A percentile compares a stretch with the other conserved stretches of the same genome.
Evolutionary conservation across 2,888 invertebrate genomes (phyloP).

Genomic region (Anaspis maculata): DNA sequence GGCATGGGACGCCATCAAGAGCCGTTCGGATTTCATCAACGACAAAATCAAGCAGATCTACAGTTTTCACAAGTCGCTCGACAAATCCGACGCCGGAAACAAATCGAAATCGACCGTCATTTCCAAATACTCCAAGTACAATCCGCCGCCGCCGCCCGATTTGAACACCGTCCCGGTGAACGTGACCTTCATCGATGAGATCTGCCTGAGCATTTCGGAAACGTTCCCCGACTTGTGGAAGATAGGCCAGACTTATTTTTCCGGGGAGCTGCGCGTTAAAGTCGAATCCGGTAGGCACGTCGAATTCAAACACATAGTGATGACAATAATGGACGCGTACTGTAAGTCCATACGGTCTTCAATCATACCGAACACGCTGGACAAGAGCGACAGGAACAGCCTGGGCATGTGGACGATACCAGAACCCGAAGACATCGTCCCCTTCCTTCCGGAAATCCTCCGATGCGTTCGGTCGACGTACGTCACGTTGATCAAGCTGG

Average conservation of each 20-base stretch:
- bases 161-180: slow-evolving; percentile 52
- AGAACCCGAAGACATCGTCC: slow-evolving; percentile 48
- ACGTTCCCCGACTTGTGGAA: slow-evolving; percentile 91
- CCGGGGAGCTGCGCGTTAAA: slow-evolving; percentile 73
- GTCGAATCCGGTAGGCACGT: slow-evolving; percentile 58
- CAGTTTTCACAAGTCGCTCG: slow-evolving; percentile 52
- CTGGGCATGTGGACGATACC: slow-evolving; percentile 48
- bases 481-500: slow-evolving; percentile 70
- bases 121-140: slow-evolving; percentile 36
- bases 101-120: slow-evolving; percentile 27
- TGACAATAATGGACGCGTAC: slow-evolving; percentile 66
- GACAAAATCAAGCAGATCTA: slow-evolving; percentile 56
- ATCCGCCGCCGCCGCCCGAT: slow-evolving; percentile 26
- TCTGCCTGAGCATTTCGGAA: slow-evolving; percentile 65
- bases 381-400: slow-evolving; percentile 40
- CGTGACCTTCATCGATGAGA: slow-evolving; percentile 70
- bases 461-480: slow-evolving; percentile 74
- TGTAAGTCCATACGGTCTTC: slow-evolving; percentile 65
- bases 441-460: slow-evolving; percentile 75
- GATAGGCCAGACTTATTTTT: slow-evolving; percentile 89
- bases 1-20: slow-evolving; percentile 90
- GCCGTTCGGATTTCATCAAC: slow-evolving; percentile 73
- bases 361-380: slow-evolving; percentile 56
- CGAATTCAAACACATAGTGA: slow-evolving; percentile 59
- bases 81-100: slow-evolving; percentile 33